Evolutionary conservation across 2,888 invertebrate genomes (phyloP), one percentile per base, ranked within the genome.

Genomic region (Callinectes sapidus): DNA sequence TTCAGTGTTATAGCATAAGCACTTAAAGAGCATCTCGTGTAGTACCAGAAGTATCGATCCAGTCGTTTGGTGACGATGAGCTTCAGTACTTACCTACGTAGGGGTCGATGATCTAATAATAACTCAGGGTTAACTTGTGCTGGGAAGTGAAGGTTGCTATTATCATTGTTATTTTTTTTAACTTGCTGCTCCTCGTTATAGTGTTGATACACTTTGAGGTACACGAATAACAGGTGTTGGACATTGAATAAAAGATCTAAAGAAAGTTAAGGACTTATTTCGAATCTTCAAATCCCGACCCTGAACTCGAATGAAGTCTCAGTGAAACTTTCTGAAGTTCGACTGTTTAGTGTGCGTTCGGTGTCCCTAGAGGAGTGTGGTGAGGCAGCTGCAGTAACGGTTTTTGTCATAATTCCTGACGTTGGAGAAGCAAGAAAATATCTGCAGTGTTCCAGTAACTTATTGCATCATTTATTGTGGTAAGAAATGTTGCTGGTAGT

Each of bases 341-440:
- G 8, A 8, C 0, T 71, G 71, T 71, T 28, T n/a, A 71, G 71
- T 28, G 28, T n/a, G 71, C 71, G 23, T 71, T 71, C 28, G 23
- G 23, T 71, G 28, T 71, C n/a, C 71, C 71, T 71, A 2, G 28
- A 71, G n/a, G n/a, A 28, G 71, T 28, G 71, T 28, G 23, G 71
- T 2, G 23, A 71, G 71, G 71, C 23, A 23, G 71, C 28, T 28
- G 23, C 2, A n/a, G 71, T n/a, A n/a, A 71, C 16, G n/a, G 3
- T 71, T 10, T 71, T 71, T n/a, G 16, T 71, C 3, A 28, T 71
- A 71, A 23, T 18, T 71, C 10, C 6, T 10, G 8, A 71, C n/a
- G 16, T 71, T 71, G 23, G 23, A 71, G 71, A n/a, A 71, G n/a
- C 71, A 71, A 71, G n/a, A 71, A 71, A 71, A 71, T 71, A 71